Base-by-base conservation (phyloP, 2,888 invertebrate genomes). In the Ectemnius continuus region DNA sequence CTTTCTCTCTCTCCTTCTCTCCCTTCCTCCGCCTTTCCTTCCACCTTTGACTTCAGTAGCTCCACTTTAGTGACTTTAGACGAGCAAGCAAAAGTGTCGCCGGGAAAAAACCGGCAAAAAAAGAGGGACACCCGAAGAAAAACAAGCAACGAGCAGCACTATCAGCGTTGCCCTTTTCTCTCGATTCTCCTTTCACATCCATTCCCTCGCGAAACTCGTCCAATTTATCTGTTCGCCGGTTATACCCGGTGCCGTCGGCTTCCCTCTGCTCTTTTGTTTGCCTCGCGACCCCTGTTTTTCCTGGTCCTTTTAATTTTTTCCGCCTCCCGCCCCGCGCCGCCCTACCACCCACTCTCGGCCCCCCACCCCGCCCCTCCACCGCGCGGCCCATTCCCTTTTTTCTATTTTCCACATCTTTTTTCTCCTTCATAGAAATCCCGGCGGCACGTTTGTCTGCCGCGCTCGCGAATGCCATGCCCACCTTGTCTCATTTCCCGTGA, bases 211-310 rank as follows among this genome's bases (percentile, higher is more conserved):
- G 23, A 79, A 75, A 75, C 75, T 78, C 83, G 72, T 79, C 77
- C 75, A 80, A 81, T 80, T 83, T 85, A 83, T 84, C 81, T 81
- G 81, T 81, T 81, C 75, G 73, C 61, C 65, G 74, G 77, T 81
- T 78, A 71, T 74, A 78, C 68, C 72, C 61, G 79, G 70, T 64
- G n/a, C n/a, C 14, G 52, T 14, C 13, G n/a, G 14, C 52, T 52
- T 52, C 52, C 74, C 64, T 68, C 62, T 62, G 62, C 68, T 61
- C 74, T 79, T 81, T 79, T 76, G 77, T 78, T 75, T 67, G 59
- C 36, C 46, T 47, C 47, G 28, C 59, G 57, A 16, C 60, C 16
- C 60, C 36, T 52, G 11, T 58, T 64, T 48, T 56, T 23, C 26
- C 46, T 46, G n/a, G 5, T 36, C 28, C 57, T 26, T 56, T 18